A percentile compares a stretch with the other conserved stretches of the same genome.
Conservation (phyloP, 2,888 invertebrate genomes). For the Drosophila fulvimacula region DNA sequence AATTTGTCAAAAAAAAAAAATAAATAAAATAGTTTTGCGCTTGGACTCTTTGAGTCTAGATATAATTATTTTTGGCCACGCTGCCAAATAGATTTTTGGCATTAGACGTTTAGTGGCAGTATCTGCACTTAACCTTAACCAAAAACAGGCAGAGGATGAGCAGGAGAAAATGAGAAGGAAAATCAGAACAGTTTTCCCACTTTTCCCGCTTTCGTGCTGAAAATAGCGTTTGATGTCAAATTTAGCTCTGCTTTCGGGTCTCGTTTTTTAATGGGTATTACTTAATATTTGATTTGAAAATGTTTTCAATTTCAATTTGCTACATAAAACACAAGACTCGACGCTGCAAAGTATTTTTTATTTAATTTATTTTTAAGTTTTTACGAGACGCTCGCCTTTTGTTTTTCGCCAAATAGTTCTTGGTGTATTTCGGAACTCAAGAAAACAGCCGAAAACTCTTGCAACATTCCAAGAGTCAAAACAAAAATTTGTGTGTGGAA, state of each 20-base stretch:
- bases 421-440: slow-evolving; percentile 22
- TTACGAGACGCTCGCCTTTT: slow-evolving; percentile 23
- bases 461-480: slow-evolving; percentile 63
- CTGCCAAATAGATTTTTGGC: slow-evolving; percentile 71
- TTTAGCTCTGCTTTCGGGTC: slow-evolving; percentile 11
- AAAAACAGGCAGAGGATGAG: slow-evolving; percentile 17
- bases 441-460: slow-evolving; percentile 49
- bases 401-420: slow-evolving; percentile 46
- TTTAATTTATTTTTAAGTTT: slow-evolving; percentile 45
- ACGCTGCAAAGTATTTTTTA: background rate
- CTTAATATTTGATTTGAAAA: slow-evolving; percentile 58
- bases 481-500: slow-evolving; percentile 48
- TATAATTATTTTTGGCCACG: slow-evolving; percentile 53
- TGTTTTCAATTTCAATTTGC: slow-evolving; percentile 13
- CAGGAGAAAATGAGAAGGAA: no score
- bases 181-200: background rate
- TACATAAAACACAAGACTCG: slow-evolving; percentile 9
- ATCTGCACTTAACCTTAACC: slow-evolving; percentile 74
- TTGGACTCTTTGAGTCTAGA: background rate
- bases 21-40: slow-evolving; percentile 16
- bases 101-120: slow-evolving; percentile 31
- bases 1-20: slow-evolving; percentile 63
- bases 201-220: slow-evolving; percentile 23
- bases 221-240: slow-evolving; percentile 63
- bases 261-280: slow-evolving; percentile 57